phyloP scores from a whole-genome alignment of 2,888 invertebrate species.

The Leuctra nigra region DNA sequence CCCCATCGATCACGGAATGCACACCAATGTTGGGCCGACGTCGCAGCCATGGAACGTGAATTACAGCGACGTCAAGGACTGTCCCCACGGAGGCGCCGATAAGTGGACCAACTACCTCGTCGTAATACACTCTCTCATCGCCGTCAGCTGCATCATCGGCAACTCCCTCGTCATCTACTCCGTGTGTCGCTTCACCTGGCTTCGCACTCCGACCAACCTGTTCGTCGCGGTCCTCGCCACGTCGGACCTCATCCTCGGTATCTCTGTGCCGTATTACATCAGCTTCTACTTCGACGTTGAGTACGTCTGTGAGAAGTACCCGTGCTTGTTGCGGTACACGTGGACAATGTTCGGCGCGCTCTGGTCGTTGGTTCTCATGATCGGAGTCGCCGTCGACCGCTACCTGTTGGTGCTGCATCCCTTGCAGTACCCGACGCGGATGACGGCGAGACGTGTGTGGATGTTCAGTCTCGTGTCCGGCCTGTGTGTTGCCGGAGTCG shows the following conservation, averaged over 20 bases:
- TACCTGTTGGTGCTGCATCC: constrained; percentile 31
- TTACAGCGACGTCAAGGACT: neutral
- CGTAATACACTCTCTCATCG: constrained; percentile 23
- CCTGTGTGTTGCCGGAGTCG: constrained; percentile 30
- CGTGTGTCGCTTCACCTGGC: constrained; percentile 23
- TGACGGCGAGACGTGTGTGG: constrained; percentile 25
- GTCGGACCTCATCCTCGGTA: constrained; percentile 29
- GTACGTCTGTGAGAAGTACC: constrained; percentile 28
- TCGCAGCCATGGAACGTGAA: too few relatives aligned
- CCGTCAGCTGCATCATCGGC: constrained; percentile 24
- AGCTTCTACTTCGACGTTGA: constrained; percentile 32
- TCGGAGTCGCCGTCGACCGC: constrained; percentile 30
- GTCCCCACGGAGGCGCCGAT: constrained; percentile 4
- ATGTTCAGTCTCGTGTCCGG: constrained; percentile 26
- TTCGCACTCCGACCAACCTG: constrained; percentile 30
- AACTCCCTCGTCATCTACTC: constrained; percentile 27
- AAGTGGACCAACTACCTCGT: neutral
- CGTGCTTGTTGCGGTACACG: constrained; percentile 29
- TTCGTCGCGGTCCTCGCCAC: constrained; percentile 30
- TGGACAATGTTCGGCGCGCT: constrained; percentile 29
- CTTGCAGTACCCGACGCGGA: constrained; percentile 27
- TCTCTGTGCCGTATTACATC: constrained; percentile 31
- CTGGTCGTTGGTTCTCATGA: constrained; percentile 29
- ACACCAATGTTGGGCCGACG: too few relatives aligned
- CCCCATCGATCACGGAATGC: too few relatives aligned